Conservation (phyloP, 2,888 invertebrate species). For the Ferdinandea cuprea region DNA sequence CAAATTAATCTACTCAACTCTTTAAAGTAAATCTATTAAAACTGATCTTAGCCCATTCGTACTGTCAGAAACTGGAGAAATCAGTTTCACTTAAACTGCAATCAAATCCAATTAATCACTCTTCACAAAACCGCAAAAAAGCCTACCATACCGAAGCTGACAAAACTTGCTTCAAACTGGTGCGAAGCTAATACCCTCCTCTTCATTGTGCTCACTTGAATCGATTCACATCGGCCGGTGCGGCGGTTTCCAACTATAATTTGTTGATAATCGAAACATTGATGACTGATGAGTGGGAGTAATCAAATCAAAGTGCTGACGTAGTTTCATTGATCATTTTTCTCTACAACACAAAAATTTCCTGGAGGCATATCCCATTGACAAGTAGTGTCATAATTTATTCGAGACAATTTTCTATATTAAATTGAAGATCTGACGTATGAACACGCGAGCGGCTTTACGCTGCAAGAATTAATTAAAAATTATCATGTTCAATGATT, state of each 20-base stretch:
- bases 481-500: not conserved
- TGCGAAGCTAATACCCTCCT: too few relatives aligned
- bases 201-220: too few relatives aligned
- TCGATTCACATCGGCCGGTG: too few relatives aligned
- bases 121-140: not conserved
- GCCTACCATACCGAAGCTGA: too few relatives aligned
- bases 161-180: too few relatives aligned
- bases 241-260: too few relatives aligned
- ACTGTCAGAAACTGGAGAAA: not conserved
- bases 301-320: conserved; percentile 2
- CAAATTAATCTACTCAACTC: too few relatives aligned
- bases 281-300: conserved; percentile 1
- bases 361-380: not conserved
- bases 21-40: not conserved
- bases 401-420: not conserved
- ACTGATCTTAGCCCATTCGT: not conserved
- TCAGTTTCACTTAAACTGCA: not conserved
- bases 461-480: not conserved
- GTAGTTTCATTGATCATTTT: not conserved
- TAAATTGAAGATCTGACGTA: conserved; percentile 3
- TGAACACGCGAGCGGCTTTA: not conserved
- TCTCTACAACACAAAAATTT: not conserved
- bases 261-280: not conserved
- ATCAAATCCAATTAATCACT: not conserved
- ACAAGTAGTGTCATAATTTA: not conserved